Evolutionary conservation across 2,888 invertebrate species (phyloP).

Genomic region (Saturnia japonica): DNA sequence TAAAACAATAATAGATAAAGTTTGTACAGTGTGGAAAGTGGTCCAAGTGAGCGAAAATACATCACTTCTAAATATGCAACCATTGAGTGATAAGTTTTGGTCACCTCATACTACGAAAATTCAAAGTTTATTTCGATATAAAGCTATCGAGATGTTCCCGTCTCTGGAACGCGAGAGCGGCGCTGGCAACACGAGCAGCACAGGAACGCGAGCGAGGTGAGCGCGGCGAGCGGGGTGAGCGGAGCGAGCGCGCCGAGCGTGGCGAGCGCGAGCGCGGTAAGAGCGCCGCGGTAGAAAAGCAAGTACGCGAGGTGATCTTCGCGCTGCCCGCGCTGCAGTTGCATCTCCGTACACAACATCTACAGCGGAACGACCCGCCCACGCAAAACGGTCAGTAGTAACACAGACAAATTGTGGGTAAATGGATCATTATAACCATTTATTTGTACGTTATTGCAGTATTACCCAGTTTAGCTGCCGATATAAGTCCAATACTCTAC

Average conservation of each 20-base stretch:
- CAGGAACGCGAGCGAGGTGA: slow-evolving; percentile 83
- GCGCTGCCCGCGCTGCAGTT: slow-evolving; percentile 96
- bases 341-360: slow-evolving; percentile 95
- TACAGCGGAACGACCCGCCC: slow-evolving; percentile 89
- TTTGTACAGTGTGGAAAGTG: too few species aligned
- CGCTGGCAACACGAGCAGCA: slow-evolving; percentile 82
- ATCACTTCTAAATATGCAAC: too few species aligned
- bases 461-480: too few species aligned
- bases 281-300: slow-evolving; percentile 64
- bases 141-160: slow-evolving; percentile 95
- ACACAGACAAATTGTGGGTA: too few species aligned
- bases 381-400: slow-evolving; percentile 78
- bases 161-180: slow-evolving; percentile 88
- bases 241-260: slow-evolving; percentile 83
- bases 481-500: too few species aligned
- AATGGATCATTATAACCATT: too few species aligned
- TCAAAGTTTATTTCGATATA: neutral
- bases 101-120: neutral
- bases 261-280: slow-evolving; percentile 83
- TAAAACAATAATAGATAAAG: too few species aligned
- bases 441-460: too few species aligned
- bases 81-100: too few species aligned
- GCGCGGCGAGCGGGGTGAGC: slow-evolving; percentile 43
- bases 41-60: too few species aligned
- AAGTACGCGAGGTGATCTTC: slow-evolving; percentile 97